A percentile compares a stretch with the other conserved stretches of the same genome.
Conservation (phyloP, 2,113 vertebrate genomes). For the Heterotilapia buettikoferi region DNA sequence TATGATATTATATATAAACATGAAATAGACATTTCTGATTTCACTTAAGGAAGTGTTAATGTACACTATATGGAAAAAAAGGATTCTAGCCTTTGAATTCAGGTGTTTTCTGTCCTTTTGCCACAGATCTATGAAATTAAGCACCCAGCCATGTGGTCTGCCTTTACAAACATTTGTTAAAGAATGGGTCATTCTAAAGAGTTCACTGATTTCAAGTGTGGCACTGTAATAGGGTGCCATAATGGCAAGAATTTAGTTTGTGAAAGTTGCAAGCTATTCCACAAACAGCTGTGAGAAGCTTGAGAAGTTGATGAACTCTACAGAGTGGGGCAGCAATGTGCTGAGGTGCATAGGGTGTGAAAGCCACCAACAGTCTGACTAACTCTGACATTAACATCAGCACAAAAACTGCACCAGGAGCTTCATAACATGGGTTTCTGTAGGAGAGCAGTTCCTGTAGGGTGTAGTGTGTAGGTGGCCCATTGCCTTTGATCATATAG, state of each 20-base stretch:
- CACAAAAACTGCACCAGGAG: not conserved
- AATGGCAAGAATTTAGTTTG: not conserved
- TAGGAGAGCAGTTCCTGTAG: not conserved
- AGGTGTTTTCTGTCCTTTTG: not conserved
- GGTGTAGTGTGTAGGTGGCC: not conserved
- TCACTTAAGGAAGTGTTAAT: not conserved
- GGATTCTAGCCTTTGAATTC: not conserved
- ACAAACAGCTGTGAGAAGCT: not conserved
- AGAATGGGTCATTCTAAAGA: not conserved
- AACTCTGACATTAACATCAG: not conserved
- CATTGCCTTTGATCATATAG: not conserved
- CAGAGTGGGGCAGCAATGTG: not conserved
- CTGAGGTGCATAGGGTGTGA: not conserved
- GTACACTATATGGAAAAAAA: not conserved
- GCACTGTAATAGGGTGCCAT: not conserved
- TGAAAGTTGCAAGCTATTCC: not conserved
- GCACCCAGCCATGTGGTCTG: not conserved
- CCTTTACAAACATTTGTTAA: not conserved
- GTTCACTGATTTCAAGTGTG: not conserved
- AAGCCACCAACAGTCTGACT: not conserved
- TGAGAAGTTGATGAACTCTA: not conserved
- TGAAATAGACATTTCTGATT: not conserved
- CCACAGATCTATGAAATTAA: not conserved
- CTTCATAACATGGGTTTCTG: not conserved
- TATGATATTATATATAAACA: not conserved